A percentile compares a stretch with the other conserved stretches of the same genome.
These are phyloP conservation scores for Odontomyia ornata DNA, from an alignment of 2,888 invertebrate species.

Conservation along the genomic window DNA sequence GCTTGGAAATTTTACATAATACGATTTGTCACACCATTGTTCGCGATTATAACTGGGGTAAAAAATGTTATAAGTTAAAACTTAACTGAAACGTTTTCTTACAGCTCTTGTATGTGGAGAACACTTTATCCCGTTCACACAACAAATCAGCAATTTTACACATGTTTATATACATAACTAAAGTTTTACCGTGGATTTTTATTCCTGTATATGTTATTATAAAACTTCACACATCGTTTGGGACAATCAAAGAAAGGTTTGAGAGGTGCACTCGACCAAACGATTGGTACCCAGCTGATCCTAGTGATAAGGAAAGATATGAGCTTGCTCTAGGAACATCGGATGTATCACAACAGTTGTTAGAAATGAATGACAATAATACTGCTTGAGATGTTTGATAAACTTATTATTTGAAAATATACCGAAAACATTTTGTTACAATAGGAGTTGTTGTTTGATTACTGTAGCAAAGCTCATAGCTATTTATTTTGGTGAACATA, in stretches of 20 bases:
- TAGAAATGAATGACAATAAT: constrained; percentile 50
- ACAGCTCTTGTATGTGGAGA: not conserved
- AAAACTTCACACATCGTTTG: constrained; percentile 55
- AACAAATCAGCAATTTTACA: not conserved
- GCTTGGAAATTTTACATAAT: constrained; percentile 49
- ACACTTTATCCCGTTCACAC: not conserved
- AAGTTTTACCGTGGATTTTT: constrained; percentile 55
- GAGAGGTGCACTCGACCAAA: constrained; percentile 57
- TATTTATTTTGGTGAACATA: no score
- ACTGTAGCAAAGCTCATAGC: no score
- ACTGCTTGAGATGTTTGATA: no score
- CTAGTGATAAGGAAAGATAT: constrained; percentile 57
- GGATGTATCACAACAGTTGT: constrained; percentile 59
- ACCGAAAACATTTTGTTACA: no score
- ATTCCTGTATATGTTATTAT: constrained; percentile 58
- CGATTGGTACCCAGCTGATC: constrained; percentile 61
- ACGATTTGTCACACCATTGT: constrained; percentile 80
- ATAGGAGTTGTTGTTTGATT: no score
- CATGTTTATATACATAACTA: constrained; percentile 22
- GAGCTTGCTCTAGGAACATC: constrained; percentile 57
- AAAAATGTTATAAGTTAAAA: not conserved
- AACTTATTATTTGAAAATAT: no score
- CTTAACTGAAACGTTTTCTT: not conserved
- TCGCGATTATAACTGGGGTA: constrained; percentile 59
- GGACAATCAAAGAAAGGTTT: constrained; percentile 56